phyloP scores from a whole-genome alignment of 2,113 vertebrate genomes.

The Laterallus jamaicensis region DNA sequence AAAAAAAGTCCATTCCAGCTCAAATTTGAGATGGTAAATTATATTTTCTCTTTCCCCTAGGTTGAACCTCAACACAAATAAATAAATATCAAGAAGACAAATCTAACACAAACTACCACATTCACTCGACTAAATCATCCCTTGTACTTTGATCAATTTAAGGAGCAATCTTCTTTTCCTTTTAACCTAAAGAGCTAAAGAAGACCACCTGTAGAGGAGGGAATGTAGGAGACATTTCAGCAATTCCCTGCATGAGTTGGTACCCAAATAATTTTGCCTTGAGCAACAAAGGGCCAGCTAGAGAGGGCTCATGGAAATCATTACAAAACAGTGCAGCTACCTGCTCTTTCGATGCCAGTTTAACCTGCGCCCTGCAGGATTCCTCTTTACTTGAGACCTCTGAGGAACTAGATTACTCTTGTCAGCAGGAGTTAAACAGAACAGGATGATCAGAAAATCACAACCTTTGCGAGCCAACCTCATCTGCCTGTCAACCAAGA shows the following conservation, averaged over 20 bases:
- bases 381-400: not conserved
- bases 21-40: not conserved
- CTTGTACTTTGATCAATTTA: not conserved
- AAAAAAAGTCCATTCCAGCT: not conserved
- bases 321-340: not conserved
- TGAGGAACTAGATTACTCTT: not conserved
- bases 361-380: not conserved
- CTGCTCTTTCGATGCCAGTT: not conserved
- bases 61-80: not conserved
- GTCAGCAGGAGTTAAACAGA: constrained; percentile 19
- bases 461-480: not conserved
- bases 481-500: not conserved
- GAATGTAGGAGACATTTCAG: not conserved
- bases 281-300: not conserved
- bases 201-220: not conserved
- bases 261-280: not conserved
- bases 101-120: not conserved
- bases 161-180: not conserved
- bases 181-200: not conserved
- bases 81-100: not conserved
- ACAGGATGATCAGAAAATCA: not conserved
- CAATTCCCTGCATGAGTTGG: not conserved
- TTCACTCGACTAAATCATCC: not conserved
- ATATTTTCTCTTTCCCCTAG: not conserved
- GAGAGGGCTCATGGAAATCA: not conserved